Percentiles rank a stretch among this genome's conserved stretches.
These are phyloP conservation scores for Crocodylus rhombifer DNA, from an alignment of 2,797 vertebrate genomes.

Conservation along the genomic window DNA sequence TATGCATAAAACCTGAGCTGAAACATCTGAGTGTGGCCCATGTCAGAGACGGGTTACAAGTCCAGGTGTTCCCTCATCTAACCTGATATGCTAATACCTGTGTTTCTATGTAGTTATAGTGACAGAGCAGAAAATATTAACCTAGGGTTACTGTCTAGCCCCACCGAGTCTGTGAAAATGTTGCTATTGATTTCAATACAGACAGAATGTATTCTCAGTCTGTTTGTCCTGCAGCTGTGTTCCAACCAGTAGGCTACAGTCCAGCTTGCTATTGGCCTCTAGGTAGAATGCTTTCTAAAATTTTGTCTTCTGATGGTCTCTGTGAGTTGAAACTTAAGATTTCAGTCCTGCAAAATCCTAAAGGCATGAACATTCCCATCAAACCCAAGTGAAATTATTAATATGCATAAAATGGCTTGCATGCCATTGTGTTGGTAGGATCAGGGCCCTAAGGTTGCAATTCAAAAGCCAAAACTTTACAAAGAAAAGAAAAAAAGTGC, in stretches of 20 bases:
- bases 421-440: conserved; percentile 35
- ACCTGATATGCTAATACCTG: background rate
- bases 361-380: conserved; percentile 59
- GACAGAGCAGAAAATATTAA: conserved; percentile 7
- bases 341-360: conserved; percentile 58
- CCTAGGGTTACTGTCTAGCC: background rate
- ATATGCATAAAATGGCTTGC: conserved; percentile 13
- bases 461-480: conserved; percentile 1
- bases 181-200: background rate
- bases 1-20: background rate
- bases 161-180: background rate
- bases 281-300: conserved; percentile 22
- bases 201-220: background rate
- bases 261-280: conserved; percentile 51
- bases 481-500: conserved; percentile 27
- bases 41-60: background rate
- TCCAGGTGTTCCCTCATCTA: conserved; percentile 6
- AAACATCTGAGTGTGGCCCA: background rate
- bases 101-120: background rate
- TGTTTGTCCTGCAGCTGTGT: background rate
- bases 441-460: background rate
- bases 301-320: conserved; percentile 46
- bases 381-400: conserved; percentile 61
- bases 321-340: conserved; percentile 48
- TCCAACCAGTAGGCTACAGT: conserved; percentile 24